These are phyloP conservation scores for Hecatera dysodea DNA, from an alignment of 2,888 invertebrate species.

Conservation along the genomic window DNA sequence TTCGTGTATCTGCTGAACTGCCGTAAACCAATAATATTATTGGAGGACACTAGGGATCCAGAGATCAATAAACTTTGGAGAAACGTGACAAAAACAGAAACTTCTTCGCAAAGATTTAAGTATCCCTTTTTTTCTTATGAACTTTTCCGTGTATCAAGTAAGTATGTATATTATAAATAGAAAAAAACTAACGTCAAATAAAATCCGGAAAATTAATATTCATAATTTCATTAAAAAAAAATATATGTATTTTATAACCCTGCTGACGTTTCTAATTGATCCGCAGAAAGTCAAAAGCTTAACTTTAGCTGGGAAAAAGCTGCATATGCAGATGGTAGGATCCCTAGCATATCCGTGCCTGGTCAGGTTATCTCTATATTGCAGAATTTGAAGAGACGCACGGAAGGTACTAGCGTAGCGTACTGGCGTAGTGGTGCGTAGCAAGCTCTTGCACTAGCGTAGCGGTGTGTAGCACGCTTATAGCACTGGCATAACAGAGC, in stretches of 20 bases:
- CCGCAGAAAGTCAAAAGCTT: background rate
- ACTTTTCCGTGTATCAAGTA: constrained; percentile 12
- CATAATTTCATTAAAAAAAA: background rate
- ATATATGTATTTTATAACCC: background rate
- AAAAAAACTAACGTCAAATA: background rate
- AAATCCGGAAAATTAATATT: background rate
- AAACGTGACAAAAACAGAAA: constrained; percentile 29
- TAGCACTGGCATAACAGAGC: too few relatives aligned
- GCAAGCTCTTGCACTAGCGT: too few relatives aligned
- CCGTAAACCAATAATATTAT: background rate
- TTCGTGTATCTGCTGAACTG: background rate
- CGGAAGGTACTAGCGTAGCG: too few relatives aligned
- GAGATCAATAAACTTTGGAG: background rate
- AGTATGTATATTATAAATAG: background rate
- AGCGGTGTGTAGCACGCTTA: too few relatives aligned
- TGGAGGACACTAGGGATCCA: background rate
- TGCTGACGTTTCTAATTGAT: background rate
- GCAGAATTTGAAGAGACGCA: too few relatives aligned
- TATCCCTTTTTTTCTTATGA: constrained; percentile 18
- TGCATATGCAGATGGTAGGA: background rate
- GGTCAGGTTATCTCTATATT: too few relatives aligned
- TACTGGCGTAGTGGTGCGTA: too few relatives aligned
- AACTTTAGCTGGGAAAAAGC: background rate
- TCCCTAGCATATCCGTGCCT: background rate
- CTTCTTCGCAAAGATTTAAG: constrained; percentile 13